These are phyloP conservation scores for Agonopterix alstromeriana DNA, from an alignment of 2,888 invertebrate species.

Conservation along the genomic window DNA sequence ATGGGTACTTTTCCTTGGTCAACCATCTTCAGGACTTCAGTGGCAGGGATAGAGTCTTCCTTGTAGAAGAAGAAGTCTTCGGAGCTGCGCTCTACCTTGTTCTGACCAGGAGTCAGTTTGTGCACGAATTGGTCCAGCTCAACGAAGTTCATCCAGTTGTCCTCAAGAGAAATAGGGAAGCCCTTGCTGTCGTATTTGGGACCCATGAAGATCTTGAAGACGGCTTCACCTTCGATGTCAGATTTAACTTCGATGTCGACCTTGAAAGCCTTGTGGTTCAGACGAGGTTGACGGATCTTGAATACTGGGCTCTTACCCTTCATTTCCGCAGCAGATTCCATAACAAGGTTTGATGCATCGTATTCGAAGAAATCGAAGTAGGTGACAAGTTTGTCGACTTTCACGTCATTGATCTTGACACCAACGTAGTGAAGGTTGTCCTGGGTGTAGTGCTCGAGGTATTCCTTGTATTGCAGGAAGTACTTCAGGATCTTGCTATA, in stretches of 20 bases:
- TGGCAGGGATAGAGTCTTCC: constrained; percentile 78
- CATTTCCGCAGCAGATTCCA: constrained; percentile 37
- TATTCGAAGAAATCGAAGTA: constrained; percentile 79
- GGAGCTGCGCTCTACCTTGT: constrained; percentile 80
- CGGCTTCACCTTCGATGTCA: constrained; percentile 54
- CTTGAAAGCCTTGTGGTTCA: constrained; percentile 73
- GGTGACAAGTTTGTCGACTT: constrained; percentile 73
- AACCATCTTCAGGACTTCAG: constrained; percentile 76
- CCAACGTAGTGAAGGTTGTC: constrained; percentile 67
- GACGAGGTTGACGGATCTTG: constrained; percentile 32
- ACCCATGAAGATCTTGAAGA: constrained; percentile 76
- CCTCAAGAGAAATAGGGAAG: constrained; percentile 61
- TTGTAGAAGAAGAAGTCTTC: constrained; percentile 78
- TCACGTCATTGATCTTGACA: constrained; percentile 68
- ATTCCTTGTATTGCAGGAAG: constrained; percentile 69
- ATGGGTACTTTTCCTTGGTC: constrained; percentile 68
- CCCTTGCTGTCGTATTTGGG: constrained; percentile 77
- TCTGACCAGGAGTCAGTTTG: constrained; percentile 78
- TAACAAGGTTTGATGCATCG: constrained; percentile 75
- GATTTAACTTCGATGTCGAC: constrained; percentile 59
- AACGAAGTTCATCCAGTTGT: constrained; percentile 60
- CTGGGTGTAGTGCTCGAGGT: constrained; percentile 67
- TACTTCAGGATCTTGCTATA: constrained; percentile 67
- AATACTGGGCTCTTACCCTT: constrained; percentile 50
- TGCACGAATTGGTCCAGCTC: constrained; percentile 47